phyloP scores from a whole-genome alignment of 1,140 invertebrate species.

The Coelopa frigida region DNA sequence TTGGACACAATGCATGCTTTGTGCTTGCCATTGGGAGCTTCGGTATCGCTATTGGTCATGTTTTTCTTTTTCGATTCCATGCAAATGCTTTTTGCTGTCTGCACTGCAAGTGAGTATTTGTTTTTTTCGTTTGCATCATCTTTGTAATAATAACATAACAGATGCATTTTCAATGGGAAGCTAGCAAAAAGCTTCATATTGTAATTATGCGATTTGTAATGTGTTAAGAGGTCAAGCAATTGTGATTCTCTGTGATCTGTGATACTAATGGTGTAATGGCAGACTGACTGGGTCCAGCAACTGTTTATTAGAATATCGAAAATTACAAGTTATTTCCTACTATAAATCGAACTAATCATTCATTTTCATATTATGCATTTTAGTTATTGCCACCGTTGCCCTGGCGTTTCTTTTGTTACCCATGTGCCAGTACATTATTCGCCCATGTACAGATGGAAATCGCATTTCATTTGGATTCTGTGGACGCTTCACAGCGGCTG shows the following conservation, averaged over 20 bases:
- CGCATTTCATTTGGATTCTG: constrained; percentile 88
- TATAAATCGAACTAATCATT: too few species aligned
- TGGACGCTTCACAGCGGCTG: constrained; percentile 85
- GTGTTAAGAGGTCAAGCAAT: too few species aligned
- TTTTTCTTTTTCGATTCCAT: constrained; percentile 99
- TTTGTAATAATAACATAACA: too few species aligned
- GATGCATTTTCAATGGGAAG: too few species aligned
- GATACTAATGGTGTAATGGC: too few species aligned
- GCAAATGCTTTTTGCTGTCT: constrained; percentile 95
- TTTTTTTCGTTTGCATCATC: too few species aligned
- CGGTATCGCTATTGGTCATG: constrained; percentile 92
- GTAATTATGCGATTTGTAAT: too few species aligned
- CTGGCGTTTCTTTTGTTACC: constrained; percentile 91
- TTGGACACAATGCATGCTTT: constrained; percentile 95
- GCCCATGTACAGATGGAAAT: constrained; percentile 76
- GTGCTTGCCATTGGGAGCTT: constrained; percentile 91
- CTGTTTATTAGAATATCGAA: not conserved
- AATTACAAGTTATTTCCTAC: not conserved
- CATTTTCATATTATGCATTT: constrained; percentile 3
- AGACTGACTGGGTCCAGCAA: not conserved
- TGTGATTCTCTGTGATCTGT: too few species aligned
- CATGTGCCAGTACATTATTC: constrained; percentile 93
- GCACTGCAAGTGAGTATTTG: constrained; percentile 92
- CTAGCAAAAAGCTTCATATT: too few species aligned
- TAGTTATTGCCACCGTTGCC: constrained; percentile 94